A percentile compares a stretch with the other conserved stretches of the same genome.
phyloP scores from a whole-genome alignment of 2,888 invertebrate species.

The Exephanes ischioxanthus region DNA sequence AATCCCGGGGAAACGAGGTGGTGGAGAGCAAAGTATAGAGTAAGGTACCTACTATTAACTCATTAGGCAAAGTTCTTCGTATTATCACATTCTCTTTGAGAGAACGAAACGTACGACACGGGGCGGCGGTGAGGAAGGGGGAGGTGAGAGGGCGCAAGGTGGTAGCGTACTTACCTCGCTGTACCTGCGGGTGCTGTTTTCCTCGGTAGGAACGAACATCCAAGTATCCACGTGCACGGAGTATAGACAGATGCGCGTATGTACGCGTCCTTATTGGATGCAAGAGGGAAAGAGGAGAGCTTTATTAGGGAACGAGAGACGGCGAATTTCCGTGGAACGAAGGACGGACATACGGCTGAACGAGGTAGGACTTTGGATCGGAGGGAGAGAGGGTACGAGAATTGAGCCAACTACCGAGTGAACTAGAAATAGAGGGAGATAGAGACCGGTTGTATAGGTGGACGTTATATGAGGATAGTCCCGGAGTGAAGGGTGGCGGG shows the following conservation, averaged over 20 bases:
- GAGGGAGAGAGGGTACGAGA: constrained; percentile 36
- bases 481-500: constrained; percentile 66
- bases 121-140: neutral
- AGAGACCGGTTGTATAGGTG: constrained; percentile 55
- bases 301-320: constrained; percentile 61
- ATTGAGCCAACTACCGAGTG: constrained; percentile 34
- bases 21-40: constrained; percentile 63
- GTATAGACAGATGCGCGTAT: constrained; percentile 6
- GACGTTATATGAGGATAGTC: constrained; percentile 69
- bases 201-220: constrained; percentile 15
- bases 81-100: constrained; percentile 83
- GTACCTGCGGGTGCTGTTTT: constrained; percentile 70
- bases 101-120: constrained; percentile 51
- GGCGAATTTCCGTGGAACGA: constrained; percentile 32
- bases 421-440: constrained; percentile 54
- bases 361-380: constrained; percentile 47
- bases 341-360: constrained; percentile 26
- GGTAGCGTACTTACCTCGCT: constrained; percentile 52
- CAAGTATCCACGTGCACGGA: neutral
- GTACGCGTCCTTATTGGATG: constrained; percentile 36
- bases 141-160: constrained; percentile 4
- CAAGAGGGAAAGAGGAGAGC: constrained; percentile 51
- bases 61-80: constrained; percentile 78
- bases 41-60: constrained; percentile 82
- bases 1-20: constrained; percentile 55